Evolutionary conservation across 2,797 vertebrate species (phyloP).

Genomic region (Danio albolineatus): DNA sequence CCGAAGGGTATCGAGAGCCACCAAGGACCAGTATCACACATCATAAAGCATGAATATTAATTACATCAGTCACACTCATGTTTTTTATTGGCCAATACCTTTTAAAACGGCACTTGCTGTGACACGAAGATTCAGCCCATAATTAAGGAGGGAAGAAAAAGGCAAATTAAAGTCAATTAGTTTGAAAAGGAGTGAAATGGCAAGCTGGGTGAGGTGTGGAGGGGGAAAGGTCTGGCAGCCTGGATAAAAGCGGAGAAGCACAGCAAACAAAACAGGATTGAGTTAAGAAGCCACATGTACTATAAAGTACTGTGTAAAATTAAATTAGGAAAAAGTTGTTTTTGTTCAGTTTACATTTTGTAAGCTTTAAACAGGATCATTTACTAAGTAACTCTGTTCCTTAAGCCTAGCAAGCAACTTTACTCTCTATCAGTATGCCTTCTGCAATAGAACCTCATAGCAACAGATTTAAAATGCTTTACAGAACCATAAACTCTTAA

Average conservation of each 20-base stretch:
- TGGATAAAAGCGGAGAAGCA: constrained; percentile 69
- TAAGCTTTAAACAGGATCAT: constrained; percentile 70
- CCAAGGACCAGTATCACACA: constrained; percentile 74
- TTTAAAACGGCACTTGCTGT: constrained; percentile 76
- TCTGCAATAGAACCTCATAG: not conserved
- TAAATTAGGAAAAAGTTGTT: constrained; percentile 73
- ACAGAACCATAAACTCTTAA: not conserved
- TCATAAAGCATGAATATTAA: constrained; percentile 83
- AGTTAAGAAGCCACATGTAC: constrained; percentile 56
- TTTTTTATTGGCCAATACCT: constrained; percentile 77
- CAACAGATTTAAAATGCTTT: not conserved
- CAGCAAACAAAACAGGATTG: constrained; percentile 65
- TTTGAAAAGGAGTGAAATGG: constrained; percentile 56
- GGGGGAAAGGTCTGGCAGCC: constrained; percentile 69
- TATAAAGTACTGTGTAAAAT: constrained; percentile 24
- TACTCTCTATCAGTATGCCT: not conserved
- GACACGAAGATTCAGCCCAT: constrained; percentile 64
- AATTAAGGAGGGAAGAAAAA: constrained; percentile 68
- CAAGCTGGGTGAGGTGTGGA: constrained; percentile 48
- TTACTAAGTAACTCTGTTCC: constrained; percentile 63
- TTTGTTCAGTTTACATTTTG: constrained; percentile 75
- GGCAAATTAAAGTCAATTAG: constrained; percentile 79
- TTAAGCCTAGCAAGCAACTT: not conserved
- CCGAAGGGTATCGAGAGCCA: constrained; percentile 71
- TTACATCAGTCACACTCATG: constrained; percentile 75